Conservation (phyloP, 2,888 invertebrate species). For the Auanema sp. region DNA sequence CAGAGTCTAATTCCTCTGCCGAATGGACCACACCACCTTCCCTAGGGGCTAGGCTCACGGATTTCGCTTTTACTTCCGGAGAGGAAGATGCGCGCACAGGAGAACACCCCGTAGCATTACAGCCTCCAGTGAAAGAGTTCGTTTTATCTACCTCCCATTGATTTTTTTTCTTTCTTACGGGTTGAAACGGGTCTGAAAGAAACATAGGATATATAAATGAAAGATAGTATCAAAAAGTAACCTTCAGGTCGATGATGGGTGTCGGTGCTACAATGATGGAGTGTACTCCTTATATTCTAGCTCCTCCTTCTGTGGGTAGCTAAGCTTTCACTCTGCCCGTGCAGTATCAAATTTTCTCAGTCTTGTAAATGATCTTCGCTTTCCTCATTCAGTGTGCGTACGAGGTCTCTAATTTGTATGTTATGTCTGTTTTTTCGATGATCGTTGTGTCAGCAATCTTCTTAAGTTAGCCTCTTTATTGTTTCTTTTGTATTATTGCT, state of each 20-base stretch:
- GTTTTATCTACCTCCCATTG: slow-evolving; percentile 25
- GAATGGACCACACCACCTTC: slow-evolving; percentile 35
- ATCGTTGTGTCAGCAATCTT: slow-evolving; percentile 5
- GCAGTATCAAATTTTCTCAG: slow-evolving; percentile 12
- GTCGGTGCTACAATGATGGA: slow-evolving; percentile 11
- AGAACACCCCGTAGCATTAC: slow-evolving; percentile 21
- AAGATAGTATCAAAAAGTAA: not conserved
- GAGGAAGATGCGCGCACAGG: slow-evolving; percentile 26
- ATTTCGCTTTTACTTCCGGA: slow-evolving; percentile 15
- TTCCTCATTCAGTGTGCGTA: slow-evolving; percentile 13
- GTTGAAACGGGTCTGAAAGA: slow-evolving; percentile 3
- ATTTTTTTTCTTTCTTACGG: slow-evolving; percentile 1
- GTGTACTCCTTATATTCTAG: slow-evolving; percentile 17
- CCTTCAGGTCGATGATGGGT: slow-evolving; percentile 19
- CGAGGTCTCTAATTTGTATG: slow-evolving; percentile 13
- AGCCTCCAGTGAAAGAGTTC: slow-evolving; percentile 41
- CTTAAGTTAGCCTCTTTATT: slow-evolving; percentile 1
- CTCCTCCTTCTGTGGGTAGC: slow-evolving; percentile 22
- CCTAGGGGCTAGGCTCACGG: slow-evolving; percentile 12
- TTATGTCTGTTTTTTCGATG: slow-evolving; percentile 7
- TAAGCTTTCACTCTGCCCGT: slow-evolving; percentile 9
- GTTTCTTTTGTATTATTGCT: slow-evolving; percentile 5
- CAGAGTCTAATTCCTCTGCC: slow-evolving; percentile 47
- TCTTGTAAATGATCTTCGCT: slow-evolving; percentile 18
- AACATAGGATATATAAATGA: not conserved